A percentile compares a stretch with the other conserved stretches of the same genome.
Evolutionary conservation across 2,888 invertebrate species (phyloP).

Genomic region (Polietes domitor): DNA sequence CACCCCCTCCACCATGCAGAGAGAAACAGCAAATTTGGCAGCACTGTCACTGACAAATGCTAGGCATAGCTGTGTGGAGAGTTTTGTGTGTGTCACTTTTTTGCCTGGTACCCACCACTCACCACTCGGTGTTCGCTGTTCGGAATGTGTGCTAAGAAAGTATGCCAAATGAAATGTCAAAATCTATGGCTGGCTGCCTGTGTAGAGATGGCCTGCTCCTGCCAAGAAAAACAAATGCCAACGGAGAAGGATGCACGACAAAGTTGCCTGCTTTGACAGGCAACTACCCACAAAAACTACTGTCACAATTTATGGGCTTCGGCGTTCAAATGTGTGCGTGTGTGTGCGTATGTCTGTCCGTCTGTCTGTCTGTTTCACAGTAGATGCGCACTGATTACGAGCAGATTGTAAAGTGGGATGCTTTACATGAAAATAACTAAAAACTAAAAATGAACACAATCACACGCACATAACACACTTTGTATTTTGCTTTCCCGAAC

Average conservation of each 20-base stretch:
- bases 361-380: conserved; percentile 24
- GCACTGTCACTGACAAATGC: background rate
- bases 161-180: conserved; percentile 65
- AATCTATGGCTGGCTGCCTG: conserved; percentile 60
- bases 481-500: no score
- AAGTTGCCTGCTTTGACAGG: background rate
- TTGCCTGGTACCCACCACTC: background rate
- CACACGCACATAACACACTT: no score
- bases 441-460: conserved; percentile 45
- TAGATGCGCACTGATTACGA: conserved; percentile 66
- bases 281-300: conserved; percentile 27
- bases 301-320: conserved; percentile 33
- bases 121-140: background rate
- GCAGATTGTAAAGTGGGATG: conserved; percentile 57
- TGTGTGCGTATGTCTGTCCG: conserved; percentile 19
- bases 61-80: background rate
- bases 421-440: conserved; percentile 54
- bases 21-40: background rate
- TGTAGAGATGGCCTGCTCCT: conserved; percentile 31
- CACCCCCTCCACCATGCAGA: background rate
- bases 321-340: background rate
- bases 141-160: conserved; percentile 60
- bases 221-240: conserved; percentile 41
- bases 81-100: conserved; percentile 4
- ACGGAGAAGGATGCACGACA: conserved; percentile 11